A percentile compares a stretch with the other conserved stretches of the same genome.
phyloP scores from a whole-genome alignment of 2,888 invertebrate genomes.

The Pachliopta kotzebuea region DNA sequence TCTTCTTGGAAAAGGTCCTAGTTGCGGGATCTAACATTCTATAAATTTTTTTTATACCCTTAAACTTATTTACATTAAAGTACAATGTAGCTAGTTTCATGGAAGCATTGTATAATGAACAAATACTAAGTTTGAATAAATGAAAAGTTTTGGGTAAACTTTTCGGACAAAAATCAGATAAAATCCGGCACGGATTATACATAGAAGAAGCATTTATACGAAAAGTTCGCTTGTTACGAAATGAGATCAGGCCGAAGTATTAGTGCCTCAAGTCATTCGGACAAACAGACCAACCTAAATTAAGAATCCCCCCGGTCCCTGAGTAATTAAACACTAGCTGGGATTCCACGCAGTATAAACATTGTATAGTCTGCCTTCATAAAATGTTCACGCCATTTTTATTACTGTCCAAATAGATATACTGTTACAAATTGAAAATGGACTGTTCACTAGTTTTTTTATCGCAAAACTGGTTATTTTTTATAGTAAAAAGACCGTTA shows the following conservation, averaged over 20 bases:
- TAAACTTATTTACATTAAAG: no score
- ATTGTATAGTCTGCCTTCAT: conserved; percentile 23
- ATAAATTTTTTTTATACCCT: no score
- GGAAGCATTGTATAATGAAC: no score
- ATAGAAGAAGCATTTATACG: neutral
- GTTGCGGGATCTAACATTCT: no score
- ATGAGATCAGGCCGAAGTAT: conserved; percentile 22
- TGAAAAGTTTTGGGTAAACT: no score
- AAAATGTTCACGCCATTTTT: conserved; percentile 22
- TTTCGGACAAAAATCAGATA: neutral
- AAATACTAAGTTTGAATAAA: no score
- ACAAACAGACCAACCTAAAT: conserved; percentile 27
- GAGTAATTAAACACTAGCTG: conserved; percentile 30
- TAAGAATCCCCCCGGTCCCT: conserved; percentile 20
- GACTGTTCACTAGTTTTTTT: neutral
- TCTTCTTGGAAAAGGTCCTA: no score
- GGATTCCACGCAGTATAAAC: conserved; percentile 26
- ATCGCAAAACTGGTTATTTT: neutral
- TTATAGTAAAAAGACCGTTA: neutral
- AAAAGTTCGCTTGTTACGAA: conserved; percentile 2
- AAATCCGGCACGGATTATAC: neutral
- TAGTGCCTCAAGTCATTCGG: conserved; percentile 25
- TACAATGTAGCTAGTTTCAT: no score
- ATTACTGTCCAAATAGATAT: conserved; percentile 9
- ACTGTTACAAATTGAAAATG: neutral